Conservation (phyloP, 2,797 vertebrate species). For the Hippopotamyrus pictus region DNA sequence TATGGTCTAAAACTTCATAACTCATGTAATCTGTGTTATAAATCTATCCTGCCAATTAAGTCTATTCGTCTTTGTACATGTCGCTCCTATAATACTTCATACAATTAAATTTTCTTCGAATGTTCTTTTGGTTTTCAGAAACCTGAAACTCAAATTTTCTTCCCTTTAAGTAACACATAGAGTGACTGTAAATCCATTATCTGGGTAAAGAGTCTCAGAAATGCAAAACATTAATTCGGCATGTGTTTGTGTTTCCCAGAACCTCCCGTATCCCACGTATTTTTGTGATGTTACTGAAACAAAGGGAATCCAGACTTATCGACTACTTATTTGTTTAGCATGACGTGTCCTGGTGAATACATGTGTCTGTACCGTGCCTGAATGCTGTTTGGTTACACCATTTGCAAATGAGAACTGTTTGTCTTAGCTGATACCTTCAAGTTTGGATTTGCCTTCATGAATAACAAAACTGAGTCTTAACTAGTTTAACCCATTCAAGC, state of each 20-base stretch:
- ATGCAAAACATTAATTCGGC: background rate
- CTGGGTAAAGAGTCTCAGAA: background rate
- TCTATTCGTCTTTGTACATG: background rate
- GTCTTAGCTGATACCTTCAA: background rate
- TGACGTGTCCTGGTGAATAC: background rate
- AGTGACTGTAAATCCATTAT: background rate
- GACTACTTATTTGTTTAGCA: background rate
- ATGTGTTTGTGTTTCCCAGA: background rate
- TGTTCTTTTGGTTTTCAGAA: background rate
- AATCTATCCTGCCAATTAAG: background rate
- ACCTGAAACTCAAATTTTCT: background rate
- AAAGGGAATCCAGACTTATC: background rate
- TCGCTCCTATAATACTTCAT: background rate
- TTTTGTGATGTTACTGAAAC: background rate
- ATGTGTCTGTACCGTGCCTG: background rate
- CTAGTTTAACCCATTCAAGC: background rate
- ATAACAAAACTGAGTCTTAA: background rate
- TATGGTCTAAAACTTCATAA: background rate
- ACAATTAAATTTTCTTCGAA: background rate
- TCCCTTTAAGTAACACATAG: background rate
- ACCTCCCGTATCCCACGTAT: background rate
- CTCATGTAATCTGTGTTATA: background rate
- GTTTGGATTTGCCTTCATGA: background rate
- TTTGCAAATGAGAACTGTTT: conserved; percentile 8
- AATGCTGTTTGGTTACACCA: conserved; percentile 17